A percentile compares a stretch with the other conserved stretches of the same genome.
phyloP scores from a whole-genome alignment of 2,113 vertebrate genomes.

The Chrysemys picta region DNA sequence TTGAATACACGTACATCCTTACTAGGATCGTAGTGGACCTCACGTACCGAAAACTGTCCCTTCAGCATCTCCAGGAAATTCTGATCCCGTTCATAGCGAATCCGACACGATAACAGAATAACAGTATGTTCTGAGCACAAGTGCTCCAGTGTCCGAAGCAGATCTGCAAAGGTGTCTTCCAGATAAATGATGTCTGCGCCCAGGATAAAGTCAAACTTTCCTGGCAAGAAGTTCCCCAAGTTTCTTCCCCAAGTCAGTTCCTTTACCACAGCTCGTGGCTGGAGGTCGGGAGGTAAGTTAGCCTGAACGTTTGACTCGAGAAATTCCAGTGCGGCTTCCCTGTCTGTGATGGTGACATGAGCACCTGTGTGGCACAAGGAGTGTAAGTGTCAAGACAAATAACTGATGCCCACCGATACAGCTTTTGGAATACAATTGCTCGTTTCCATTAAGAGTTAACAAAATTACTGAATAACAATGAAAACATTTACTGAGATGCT shows the following conservation, averaged over 20 bases:
- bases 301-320: conserved; percentile 87
- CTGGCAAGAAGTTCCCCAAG: conserved; percentile 81
- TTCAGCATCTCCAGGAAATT: conserved; percentile 88
- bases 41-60: conserved; percentile 79
- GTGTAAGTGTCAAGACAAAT: not conserved
- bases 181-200: conserved; percentile 96
- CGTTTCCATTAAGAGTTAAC: conserved; percentile 11
- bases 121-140: conserved; percentile 81
- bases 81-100: conserved; percentile 92
- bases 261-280: conserved; percentile 79
- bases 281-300: conserved; percentile 84
- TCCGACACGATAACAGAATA: conserved; percentile 90
- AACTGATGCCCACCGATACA: accelerated
- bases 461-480: not conserved
- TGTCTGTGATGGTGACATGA: conserved; percentile 92
- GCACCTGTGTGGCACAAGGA: conserved; percentile 82
- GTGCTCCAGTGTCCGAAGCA: conserved; percentile 89
- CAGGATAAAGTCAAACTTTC: conserved; percentile 88
- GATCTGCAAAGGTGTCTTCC: conserved; percentile 90
- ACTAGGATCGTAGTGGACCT: conserved; percentile 87
- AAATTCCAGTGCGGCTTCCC: conserved; percentile 86
- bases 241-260: conserved; percentile 92
- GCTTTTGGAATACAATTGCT: not conserved
- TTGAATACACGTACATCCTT: conserved; percentile 90
- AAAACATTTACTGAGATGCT: not conserved